Conservation (phyloP, 2,113 vertebrate genomes). For the Arvicanthis niloticus region DNA sequence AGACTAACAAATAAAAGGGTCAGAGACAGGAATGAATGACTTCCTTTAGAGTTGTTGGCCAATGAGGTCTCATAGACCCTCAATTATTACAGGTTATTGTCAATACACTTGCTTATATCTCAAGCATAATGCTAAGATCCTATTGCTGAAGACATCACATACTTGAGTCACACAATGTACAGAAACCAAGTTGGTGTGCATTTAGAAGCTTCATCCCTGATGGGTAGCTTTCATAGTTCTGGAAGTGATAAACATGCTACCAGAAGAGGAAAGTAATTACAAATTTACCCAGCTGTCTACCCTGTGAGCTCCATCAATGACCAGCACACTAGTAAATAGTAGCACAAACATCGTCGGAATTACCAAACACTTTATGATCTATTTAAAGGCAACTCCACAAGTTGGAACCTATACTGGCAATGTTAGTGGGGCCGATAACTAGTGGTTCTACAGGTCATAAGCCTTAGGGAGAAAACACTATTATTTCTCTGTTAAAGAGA, state of each 20-base stretch:
- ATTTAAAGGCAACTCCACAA: background rate
- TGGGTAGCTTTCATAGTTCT: background rate
- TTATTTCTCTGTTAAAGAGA: background rate
- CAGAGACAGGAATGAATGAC: background rate
- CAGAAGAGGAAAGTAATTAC: background rate
- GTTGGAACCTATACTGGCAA: background rate
- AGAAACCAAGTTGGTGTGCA: background rate
- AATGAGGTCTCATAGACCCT: background rate
- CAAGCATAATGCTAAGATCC: background rate
- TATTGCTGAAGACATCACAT: background rate
- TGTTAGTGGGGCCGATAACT: background rate
- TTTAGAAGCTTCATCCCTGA: background rate
- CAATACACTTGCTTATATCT: background rate
- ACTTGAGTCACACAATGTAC: background rate
- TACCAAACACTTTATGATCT: background rate
- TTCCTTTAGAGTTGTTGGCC: background rate
- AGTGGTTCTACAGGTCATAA: background rate
- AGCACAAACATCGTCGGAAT: background rate
- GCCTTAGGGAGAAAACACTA: background rate
- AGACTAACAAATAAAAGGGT: background rate
- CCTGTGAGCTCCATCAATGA: background rate
- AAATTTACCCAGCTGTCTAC: background rate
- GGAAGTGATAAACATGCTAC: background rate
- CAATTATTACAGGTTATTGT: background rate
- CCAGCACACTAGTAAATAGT: background rate